phyloP scores from a whole-genome alignment of 2,113 vertebrate species.

The Anhinga rufa region DNA sequence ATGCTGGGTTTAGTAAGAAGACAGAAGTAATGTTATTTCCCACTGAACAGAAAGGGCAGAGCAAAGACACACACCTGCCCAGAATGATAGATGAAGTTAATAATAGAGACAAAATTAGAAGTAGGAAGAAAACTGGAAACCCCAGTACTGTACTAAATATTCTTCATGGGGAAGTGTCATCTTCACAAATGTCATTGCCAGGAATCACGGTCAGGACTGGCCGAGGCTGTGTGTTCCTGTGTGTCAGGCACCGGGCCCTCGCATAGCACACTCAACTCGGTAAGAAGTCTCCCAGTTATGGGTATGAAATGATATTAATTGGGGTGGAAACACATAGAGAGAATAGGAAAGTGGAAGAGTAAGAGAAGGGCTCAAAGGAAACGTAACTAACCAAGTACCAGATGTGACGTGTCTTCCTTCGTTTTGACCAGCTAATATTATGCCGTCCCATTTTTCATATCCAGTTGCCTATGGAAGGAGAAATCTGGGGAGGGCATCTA shows the following conservation, averaged over 20 bases:
- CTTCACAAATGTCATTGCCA: not conserved
- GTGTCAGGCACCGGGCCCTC: not conserved
- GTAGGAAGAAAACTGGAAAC: not conserved
- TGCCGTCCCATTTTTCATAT: not conserved
- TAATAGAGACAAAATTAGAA: not conserved
- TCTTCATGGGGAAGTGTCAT: not conserved
- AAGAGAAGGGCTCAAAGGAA: not conserved
- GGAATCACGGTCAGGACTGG: not conserved
- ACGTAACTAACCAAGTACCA: not conserved
- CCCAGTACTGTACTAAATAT: not conserved
- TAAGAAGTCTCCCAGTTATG: not conserved
- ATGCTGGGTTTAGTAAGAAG: not conserved
- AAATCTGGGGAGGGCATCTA: not conserved
- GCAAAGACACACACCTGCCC: not conserved
- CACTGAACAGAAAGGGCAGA: not conserved
- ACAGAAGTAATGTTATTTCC: not conserved
- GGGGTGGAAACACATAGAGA: fast-evolving
- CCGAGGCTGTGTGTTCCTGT: fast-evolving
- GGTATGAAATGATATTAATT: not conserved
- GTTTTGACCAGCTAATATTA: not conserved
- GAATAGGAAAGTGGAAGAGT: not conserved
- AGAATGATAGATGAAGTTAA: not conserved
- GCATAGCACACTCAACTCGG: not conserved
- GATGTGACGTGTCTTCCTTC: not conserved
- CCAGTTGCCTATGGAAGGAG: not conserved